Evolutionary conservation across 2,888 invertebrate species (phyloP), one percentile per base, ranked within the genome.

Genomic region (Xylota sylvarum): DNA sequence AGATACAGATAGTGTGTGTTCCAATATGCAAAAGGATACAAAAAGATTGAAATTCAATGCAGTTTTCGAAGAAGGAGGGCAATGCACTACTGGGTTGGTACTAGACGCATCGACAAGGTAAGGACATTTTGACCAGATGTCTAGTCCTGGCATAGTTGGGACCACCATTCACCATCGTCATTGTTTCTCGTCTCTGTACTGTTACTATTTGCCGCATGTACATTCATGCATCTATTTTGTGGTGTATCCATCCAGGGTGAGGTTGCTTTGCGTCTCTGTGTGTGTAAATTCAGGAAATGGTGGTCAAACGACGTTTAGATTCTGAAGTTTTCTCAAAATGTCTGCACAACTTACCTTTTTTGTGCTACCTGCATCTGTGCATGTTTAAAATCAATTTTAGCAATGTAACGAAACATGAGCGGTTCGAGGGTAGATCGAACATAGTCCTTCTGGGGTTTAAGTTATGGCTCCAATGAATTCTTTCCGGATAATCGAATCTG

Each of bases 1-100:
- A 55, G 50, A 62, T 14, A 81, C 14, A 27, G 48, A 35, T 14
- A 81, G 17, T 37, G 56, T 43, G 12, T 14, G 32, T n/a, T 12
- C 10, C 14, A 55, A 46, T 56, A 56, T 69, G 69, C 55, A 62
- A 72, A 72, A 72, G 70, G 76, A 67, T 72, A 43, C 72, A 77
- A 73, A 86, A 82, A 82, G 77, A 82, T 82, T 82, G 77, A 86
- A 86, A 86, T 82, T 82, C 86, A 82, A 86, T 82, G 77, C 77
- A 86, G 81, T 84, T 76, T 72, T 72, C 69, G 62, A 64, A 56
- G 77, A 81, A 65, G 30, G 70, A 14, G 4, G 78, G 5, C 19
- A 46, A n/a, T 67, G 40, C 40, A 35, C n/a, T 27, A 4, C 12
- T 14, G 3, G 12, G 17, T 14, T 56, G 40, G 23, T 32, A 72